Conservation (phyloP, 2,888 invertebrate species). For the Drosophila prostipennis region DNA sequence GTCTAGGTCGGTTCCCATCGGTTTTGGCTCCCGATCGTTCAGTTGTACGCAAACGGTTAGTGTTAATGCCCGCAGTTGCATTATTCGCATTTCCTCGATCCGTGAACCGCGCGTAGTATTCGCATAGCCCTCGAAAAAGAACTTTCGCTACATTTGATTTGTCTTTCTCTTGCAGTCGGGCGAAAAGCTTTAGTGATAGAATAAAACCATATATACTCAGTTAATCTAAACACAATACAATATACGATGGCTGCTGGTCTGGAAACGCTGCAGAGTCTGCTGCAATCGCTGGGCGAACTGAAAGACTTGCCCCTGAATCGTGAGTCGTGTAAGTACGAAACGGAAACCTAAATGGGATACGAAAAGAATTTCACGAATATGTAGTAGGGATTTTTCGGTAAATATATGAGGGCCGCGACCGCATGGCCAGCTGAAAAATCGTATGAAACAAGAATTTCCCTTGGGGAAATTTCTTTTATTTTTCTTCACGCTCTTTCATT, state of each 20-base stretch:
- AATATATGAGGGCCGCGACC: conserved; percentile 38
- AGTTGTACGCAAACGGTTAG: conserved; percentile 68
- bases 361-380: conserved; percentile 4
- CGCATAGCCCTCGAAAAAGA: neutral
- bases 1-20: conserved; percentile 46
- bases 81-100: conserved; percentile 53
- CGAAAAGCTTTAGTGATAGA: conserved; percentile 46
- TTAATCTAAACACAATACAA: conserved; percentile 38
- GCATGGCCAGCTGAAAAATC: conserved; percentile 36
- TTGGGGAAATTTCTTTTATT: conserved; percentile 37
- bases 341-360: neutral
- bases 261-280: conserved; percentile 74
- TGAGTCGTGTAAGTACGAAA: conserved; percentile 81
- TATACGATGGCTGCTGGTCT: conserved; percentile 77
- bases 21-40: conserved; percentile 48
- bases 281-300: conserved; percentile 75
- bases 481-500: conserved; percentile 9
- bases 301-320: conserved; percentile 79
- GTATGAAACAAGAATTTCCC: conserved; percentile 33
- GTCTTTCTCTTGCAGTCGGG: conserved; percentile 41
- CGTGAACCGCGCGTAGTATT: conserved; percentile 32
- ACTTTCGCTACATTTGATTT: conserved; percentile 36
- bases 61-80: conserved; percentile 69
- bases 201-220: conserved; percentile 35
- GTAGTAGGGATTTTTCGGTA: conserved; percentile 5